Evolutionary conservation across 2,888 invertebrate species (phyloP), one percentile per base, ranked within the genome.

Genomic region (Thymelicus sylvestris): DNA sequence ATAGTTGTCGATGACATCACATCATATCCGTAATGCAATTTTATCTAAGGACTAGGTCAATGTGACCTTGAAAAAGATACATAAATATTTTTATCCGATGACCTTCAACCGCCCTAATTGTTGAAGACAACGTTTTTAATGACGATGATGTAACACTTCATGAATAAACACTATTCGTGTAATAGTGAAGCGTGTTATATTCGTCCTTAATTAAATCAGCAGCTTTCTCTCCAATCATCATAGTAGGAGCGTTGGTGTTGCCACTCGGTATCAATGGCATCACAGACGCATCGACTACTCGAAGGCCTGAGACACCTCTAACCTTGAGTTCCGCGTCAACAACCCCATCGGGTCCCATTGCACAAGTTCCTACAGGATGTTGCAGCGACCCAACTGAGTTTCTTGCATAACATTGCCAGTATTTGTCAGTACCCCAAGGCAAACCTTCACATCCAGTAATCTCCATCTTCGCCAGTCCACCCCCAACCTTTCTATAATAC

Each of bases 331-430:
- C 80, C 69, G 87, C 89, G 69, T 93, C 84, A 0, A 92, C 91
- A 0, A 93, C 92, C 0, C 91, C 90, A 60, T 81, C 52, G 0
- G 73, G 73, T 0, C 90, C 91, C 91, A 93, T 92, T 3, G 83
- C 82, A 69, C 92, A 92, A 1, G 92, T 89, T 0, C 94, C 93
- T 0, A 94, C 94, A 47, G 95, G 94, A 81, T 96, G 96, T 72
- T 95, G 94, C 67, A 96, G 87, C 8, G 95, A 95, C 41, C 93
- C 87, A 0, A 95, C 94, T 19, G 95, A 86, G 73, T 94, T 94
- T 52, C 93, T 89, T 0, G 94, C 91, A 78, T 95, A 94, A 79
- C 97, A 97, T 59, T 90, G 89, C 95, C 96, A 96, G 78, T 96
- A 96, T 0, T 86, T 86, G 80, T 96, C 95, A 0, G 94, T 89